Conservation (phyloP, 2,113 vertebrate genomes). For the Epinephelus cyanopodus region DNA sequence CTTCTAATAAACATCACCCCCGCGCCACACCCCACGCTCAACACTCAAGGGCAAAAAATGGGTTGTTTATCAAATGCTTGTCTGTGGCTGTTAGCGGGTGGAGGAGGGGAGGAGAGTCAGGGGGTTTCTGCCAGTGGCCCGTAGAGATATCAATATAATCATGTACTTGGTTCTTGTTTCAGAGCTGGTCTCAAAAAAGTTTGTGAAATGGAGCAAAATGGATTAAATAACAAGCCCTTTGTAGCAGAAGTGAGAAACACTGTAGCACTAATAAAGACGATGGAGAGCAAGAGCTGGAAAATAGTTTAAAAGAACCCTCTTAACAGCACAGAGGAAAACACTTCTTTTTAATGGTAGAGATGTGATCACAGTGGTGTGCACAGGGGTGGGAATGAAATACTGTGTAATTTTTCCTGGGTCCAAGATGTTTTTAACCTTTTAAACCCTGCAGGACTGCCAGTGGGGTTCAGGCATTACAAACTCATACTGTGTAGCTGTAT, state of each 20-base stretch:
- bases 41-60: constrained; percentile 15
- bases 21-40: constrained; percentile 31
- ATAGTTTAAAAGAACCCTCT: background rate
- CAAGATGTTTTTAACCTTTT: background rate
- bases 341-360: background rate
- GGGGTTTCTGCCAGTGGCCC: constrained; percentile 1
- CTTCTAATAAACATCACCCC: constrained; percentile 35
- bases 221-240: background rate
- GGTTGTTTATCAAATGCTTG: constrained; percentile 42
- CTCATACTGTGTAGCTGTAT: background rate
- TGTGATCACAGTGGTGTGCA: background rate
- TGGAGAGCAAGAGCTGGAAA: background rate
- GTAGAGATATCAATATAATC: constrained; percentile 29
- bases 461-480: too few species aligned
- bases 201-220: background rate
- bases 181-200: background rate
- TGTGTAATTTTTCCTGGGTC: background rate
- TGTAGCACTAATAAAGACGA: background rate
- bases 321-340: background rate
- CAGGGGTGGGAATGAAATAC: background rate
- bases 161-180: background rate
- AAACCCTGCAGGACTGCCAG: background rate
- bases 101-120: constrained; percentile 3
- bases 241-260: background rate
- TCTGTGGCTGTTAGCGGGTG: background rate